Evolutionary conservation across 2,888 invertebrate genomes (phyloP).

Genomic region (Synergus japonicus): DNA sequence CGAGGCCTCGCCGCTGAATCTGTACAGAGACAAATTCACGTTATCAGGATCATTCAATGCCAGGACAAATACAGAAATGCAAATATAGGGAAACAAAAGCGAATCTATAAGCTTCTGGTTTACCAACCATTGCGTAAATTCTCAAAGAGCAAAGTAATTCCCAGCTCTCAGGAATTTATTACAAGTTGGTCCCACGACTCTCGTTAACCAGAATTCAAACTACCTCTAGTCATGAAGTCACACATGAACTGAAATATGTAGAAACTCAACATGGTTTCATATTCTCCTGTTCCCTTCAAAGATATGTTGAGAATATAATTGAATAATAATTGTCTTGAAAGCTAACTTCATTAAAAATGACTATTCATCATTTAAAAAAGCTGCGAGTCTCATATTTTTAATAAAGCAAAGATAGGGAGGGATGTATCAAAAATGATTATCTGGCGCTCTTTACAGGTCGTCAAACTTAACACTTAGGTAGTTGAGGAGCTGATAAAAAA

Average conservation of each 20-base stretch:
- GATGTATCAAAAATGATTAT: neutral
- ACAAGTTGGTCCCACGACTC: neutral
- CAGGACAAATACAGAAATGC: neutral
- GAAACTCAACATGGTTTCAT: neutral
- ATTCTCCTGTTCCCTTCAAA: neutral
- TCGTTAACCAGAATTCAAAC: constrained; percentile 13
- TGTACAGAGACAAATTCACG: neutral
- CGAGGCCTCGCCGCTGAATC: too few relatives aligned
- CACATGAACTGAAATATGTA: constrained; percentile 10
- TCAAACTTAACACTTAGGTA: constrained; percentile 2
- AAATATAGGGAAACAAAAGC: neutral
- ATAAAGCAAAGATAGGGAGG: too few relatives aligned
- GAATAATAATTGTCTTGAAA: too few relatives aligned
- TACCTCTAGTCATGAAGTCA: neutral
- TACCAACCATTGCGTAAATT: neutral
- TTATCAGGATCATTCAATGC: neutral
- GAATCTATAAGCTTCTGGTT: neutral
- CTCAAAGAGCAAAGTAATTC: neutral
- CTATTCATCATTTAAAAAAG: too few relatives aligned
- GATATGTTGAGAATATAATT: too few relatives aligned
- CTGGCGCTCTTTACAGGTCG: neutral
- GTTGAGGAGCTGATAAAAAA: constrained; percentile 22
- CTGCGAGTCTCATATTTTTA: too few relatives aligned
- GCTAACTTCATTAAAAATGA: too few relatives aligned
- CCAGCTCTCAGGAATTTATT: constrained; percentile 3